phyloP scores from a whole-genome alignment of 64 coral and sea anemone species.

The Montipora cactus region DNA sequence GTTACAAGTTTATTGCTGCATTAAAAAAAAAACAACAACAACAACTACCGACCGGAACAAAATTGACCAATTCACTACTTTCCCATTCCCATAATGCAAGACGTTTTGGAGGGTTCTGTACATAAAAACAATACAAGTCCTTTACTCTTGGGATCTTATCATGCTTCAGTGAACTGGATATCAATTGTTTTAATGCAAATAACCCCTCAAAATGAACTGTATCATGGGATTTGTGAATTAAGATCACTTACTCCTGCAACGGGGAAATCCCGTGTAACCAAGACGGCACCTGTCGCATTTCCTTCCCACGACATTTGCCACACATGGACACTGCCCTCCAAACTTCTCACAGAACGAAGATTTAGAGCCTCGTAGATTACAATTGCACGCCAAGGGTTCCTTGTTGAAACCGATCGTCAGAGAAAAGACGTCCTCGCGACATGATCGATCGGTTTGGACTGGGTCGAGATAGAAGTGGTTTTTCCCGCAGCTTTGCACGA shows the following conservation, averaged over 20 bases:
- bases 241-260: slow-evolving; percentile 26
- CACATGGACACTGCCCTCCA: slow-evolving; percentile 84
- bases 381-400: slow-evolving; percentile 67
- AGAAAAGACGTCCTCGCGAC: slow-evolving; percentile 68
- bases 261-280: slow-evolving; percentile 84
- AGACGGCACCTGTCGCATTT: slow-evolving; percentile 82
- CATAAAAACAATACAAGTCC: too few species aligned
- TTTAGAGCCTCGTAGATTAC: slow-evolving; percentile 71
- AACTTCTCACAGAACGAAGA: slow-evolving; percentile 67
- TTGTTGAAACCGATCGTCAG: slow-evolving; percentile 73
- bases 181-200: too few species aligned
- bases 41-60: too few species aligned
- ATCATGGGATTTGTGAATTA: too few species aligned
- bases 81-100: too few species aligned
- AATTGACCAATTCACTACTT: too few species aligned
- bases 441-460: slow-evolving; percentile 30
- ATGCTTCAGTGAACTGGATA: too few species aligned
- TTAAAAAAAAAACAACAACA: not conserved
- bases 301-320: slow-evolving; percentile 77
- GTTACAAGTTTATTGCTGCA: not conserved
- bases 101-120: too few species aligned
- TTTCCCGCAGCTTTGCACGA: slow-evolving; percentile 75
- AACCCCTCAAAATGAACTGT: too few species aligned
- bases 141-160: too few species aligned
- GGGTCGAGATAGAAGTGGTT: slow-evolving; percentile 68